phyloP scores from a whole-genome alignment of 2,888 invertebrate species.

The Germaria angustata region DNA sequence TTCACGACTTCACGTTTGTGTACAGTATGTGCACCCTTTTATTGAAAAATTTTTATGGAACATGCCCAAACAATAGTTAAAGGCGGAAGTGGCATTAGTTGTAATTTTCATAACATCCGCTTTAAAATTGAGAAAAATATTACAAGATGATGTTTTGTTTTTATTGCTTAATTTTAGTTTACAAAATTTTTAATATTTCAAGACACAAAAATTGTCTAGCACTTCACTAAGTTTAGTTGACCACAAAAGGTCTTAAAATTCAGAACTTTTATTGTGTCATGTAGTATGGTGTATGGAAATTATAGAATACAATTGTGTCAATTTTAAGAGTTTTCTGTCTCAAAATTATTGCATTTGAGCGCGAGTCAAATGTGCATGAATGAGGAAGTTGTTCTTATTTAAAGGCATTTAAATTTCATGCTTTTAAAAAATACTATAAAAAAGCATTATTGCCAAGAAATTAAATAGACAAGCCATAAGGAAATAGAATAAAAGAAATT shows the following conservation, averaged over 20 bases:
- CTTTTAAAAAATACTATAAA: neutral
- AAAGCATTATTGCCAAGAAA: neutral
- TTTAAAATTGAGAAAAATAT: too few species aligned
- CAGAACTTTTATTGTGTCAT: neutral
- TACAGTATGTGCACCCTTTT: neutral
- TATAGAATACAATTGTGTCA: neutral
- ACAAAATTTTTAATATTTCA: neutral
- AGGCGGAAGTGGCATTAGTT: slow-evolving; percentile 57
- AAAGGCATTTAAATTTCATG: neutral
- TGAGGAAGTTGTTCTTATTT: neutral
- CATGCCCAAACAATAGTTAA: neutral
- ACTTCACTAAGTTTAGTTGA: slow-evolving; percentile 15
- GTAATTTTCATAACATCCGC: slow-evolving; percentile 61
- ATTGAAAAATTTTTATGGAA: neutral
- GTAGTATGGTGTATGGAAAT: neutral
- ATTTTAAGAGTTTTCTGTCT: neutral
- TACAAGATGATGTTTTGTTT: too few species aligned
- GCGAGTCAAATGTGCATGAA: neutral
- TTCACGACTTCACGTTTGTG: neutral
- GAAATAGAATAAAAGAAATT: neutral
- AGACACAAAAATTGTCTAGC: neutral
- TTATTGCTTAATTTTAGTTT: neutral
- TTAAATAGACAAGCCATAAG: neutral
- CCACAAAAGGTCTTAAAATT: slow-evolving; percentile 11
- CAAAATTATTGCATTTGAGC: neutral